A percentile compares a stretch with the other conserved stretches of the same genome.
Evolutionary conservation across 2,888 invertebrate genomes (phyloP).

Genomic region (Hypselothyrea guttata): DNA sequence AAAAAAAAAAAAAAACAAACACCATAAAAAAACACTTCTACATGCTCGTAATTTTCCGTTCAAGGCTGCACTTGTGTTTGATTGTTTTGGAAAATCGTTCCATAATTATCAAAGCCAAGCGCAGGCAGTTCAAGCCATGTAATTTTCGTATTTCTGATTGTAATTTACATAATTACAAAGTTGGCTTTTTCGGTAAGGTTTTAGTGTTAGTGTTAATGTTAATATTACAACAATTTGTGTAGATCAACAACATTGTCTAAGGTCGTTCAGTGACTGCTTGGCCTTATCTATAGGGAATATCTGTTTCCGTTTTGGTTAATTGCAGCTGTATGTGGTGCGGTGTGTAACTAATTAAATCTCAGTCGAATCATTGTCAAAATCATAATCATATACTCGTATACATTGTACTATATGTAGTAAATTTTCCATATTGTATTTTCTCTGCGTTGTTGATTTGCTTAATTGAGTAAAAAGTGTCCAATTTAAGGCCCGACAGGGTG

Average conservation of each 20-base stretch:
- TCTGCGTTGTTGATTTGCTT: slow-evolving; percentile 74
- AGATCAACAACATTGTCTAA: slow-evolving; percentile 69
- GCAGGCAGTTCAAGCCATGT: slow-evolving; percentile 46
- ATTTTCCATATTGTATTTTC: slow-evolving; percentile 9
- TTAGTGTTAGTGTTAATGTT: slow-evolving; percentile 10
- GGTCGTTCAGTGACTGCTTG: slow-evolving; percentile 31
- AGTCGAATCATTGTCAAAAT: slow-evolving; percentile 19
- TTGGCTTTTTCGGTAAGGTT: slow-evolving; percentile 34
- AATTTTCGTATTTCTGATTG: slow-evolving; percentile 44
- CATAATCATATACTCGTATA: slow-evolving; percentile 11
- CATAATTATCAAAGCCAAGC: slow-evolving; percentile 64
- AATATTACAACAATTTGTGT: slow-evolving; percentile 43
- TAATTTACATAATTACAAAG: slow-evolving; percentile 70
- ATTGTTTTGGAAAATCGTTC: slow-evolving; percentile 73
- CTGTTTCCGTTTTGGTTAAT: slow-evolving; percentile 48
- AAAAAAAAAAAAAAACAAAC: slow-evolving; percentile 3
- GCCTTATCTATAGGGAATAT: slow-evolving; percentile 8
- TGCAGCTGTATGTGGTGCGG: slow-evolving; percentile 7
- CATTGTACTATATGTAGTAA: background rate
- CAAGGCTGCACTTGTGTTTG: slow-evolving; percentile 61
- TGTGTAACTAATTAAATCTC: slow-evolving; percentile 51
- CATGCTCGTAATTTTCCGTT: slow-evolving; percentile 56
- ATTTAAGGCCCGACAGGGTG: slow-evolving; percentile 62
- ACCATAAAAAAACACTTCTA: background rate
- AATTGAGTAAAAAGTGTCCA: slow-evolving; percentile 78